phyloP scores from a whole-genome alignment of 2,797 vertebrate species.

The Coluber constrictor region DNA sequence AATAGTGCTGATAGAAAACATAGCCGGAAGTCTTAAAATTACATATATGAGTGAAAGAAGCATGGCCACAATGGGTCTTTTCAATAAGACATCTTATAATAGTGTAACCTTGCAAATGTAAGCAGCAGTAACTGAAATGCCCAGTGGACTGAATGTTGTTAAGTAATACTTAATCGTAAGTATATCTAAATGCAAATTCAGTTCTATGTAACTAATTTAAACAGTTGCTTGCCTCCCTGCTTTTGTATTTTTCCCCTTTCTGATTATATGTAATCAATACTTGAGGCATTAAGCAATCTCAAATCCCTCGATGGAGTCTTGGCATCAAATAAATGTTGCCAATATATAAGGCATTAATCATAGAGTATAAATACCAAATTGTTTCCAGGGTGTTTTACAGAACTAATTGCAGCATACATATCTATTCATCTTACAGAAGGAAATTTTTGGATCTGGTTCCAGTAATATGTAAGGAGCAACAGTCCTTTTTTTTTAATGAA shows the following conservation, averaged over 20 bases:
- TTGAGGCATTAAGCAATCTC: slow-evolving; percentile 27
- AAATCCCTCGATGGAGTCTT: slow-evolving; percentile 12
- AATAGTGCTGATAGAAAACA: background rate
- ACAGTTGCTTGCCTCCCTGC: background rate
- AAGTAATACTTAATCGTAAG: background rate
- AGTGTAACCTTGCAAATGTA: background rate
- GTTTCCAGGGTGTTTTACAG: slow-evolving; percentile 41
- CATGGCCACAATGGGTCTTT: background rate
- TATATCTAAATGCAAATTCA: background rate
- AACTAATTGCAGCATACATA: slow-evolving; percentile 11
- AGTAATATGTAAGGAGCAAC: background rate
- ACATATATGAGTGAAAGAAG: background rate
- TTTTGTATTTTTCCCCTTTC: background rate
- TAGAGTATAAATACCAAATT: slow-evolving; percentile 40
- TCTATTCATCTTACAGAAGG: slow-evolving; percentile 13
- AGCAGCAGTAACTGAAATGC: background rate
- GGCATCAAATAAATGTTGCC: slow-evolving; percentile 14
- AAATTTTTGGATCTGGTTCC: slow-evolving; percentile 19
- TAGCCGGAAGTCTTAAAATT: background rate
- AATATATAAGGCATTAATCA: slow-evolving; percentile 34
- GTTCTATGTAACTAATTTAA: slow-evolving; percentile 20
- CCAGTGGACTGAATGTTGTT: background rate
- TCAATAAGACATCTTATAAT: background rate
- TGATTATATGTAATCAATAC: slow-evolving; percentile 1
- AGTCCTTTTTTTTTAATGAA: slow-evolving; percentile 19